Evolutionary conservation across 2,113 vertebrate genomes (phyloP), one percentile per base, ranked within the genome.

Genomic region (Protobothrops flavoviridis): DNA sequence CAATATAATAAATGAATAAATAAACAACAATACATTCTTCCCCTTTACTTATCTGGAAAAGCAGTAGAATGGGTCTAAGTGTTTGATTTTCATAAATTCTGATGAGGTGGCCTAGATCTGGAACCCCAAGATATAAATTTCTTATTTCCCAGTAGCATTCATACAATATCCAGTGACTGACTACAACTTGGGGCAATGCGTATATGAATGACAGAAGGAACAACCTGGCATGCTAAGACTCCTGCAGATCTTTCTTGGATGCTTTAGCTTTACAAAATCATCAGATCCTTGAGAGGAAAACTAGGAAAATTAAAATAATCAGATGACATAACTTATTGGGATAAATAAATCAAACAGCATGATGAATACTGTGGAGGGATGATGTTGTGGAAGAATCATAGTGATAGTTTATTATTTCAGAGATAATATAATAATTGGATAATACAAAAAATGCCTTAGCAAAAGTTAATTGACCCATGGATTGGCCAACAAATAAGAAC

Each of bases 181-280:
- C 29, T 53, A 59, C 12, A 33, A 21, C 43, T 53, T 59, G 69
- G 21, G 61, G 87, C 43, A 45, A 55, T 9, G 26, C 2, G 29
- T 74, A 50, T 39, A 43, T 53, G 85, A 90, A 59, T 57, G 56
- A 24, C 43, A 48, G n/a, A 56, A 85, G 64, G 53, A 85, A 90
- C 17, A 33, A 48, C n/a, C 81, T 90, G 45, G 69, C 55, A 24
- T 43, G 26, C 64, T 69, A 21, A 93, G 88, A 29, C 90, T 85
- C 81, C 85, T 92, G 53, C 74, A 39, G 74, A 56, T 39, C 29
- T 90, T 93, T 93, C 88, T 93, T 93, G 55, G 88, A 90, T 59
- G 88, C 53, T 90, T 74, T 50, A 50, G 53, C 85, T 81, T 85
- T 90, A 90, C 39, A 93, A 93, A 90, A 43, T 93, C 88, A 86